Conservation (phyloP, 35 echinoderm and acorn worm genomes). For the Apostichopus californicus region DNA sequence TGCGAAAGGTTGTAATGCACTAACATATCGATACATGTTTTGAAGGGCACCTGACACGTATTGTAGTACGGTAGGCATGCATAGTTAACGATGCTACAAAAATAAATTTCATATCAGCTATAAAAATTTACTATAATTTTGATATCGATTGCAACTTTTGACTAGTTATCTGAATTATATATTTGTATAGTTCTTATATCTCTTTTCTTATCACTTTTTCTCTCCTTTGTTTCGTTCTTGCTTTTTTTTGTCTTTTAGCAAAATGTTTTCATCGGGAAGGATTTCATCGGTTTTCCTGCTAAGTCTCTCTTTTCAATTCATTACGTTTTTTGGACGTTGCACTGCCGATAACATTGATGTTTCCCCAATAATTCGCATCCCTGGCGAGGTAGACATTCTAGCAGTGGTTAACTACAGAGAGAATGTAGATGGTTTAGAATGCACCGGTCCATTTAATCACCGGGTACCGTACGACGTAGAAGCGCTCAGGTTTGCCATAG, state of each 20-base stretch:
- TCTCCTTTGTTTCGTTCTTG: neutral
- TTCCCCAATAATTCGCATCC: conserved; percentile 19
- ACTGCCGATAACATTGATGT: neutral
- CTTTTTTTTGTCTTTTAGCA: neutral
- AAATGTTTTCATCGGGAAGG: neutral
- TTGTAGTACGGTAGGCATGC: no score
- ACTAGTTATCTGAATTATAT: no score
- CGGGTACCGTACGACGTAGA: conserved; percentile 32
- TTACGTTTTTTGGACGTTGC: neutral
- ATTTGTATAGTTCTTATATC: no score
- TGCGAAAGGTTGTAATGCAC: no score
- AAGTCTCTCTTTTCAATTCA: neutral
- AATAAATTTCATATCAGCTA: no score
- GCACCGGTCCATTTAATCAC: neutral
- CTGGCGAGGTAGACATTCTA: conserved; percentile 16
- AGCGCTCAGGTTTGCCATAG: conserved; percentile 1
- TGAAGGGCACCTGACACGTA: no score
- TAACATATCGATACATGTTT: no score
- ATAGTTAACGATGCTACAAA: no score
- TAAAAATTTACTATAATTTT: no score
- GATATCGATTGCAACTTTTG: no score
- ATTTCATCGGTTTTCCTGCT: neutral
- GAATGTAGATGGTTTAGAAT: neutral
- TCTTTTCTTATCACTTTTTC: neutral
- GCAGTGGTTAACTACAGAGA: conserved; percentile 37